Evolutionary conservation across 2,797 vertebrate genomes (phyloP), one percentile per base, ranked within the genome.

Genomic region (Phyllotis vaccarum): DNA sequence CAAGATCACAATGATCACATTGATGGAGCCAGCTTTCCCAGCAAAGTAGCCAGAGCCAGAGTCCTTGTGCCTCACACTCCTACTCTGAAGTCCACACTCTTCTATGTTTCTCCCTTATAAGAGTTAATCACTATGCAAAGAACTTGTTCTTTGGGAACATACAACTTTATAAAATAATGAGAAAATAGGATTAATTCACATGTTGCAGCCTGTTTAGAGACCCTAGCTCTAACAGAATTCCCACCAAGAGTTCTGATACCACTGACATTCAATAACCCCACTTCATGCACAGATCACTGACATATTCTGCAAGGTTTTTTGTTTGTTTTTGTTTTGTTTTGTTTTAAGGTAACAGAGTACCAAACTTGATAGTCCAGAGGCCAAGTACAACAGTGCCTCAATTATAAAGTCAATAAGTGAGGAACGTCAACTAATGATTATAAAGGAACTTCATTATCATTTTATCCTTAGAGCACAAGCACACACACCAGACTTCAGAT

Each of bases 381-480:
- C 34, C 19, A 62, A 90, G 54, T 22, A 43, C 74, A 86, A 81
- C 27, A 76, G 11, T n/a, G 49, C 29, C 22, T 92, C 58, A 86
- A 56, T 70, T 79, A 93, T 46, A 89, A 91, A 82, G 81, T n/a
- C 49, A 89, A 21, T 54, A 91, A 75, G 22, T 52, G 14, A 86
- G 40, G 49, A 6, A 8, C n/a, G 90, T 37, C 74, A 87, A 89
- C 49, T 86, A 81, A 72, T 24, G 64, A n/a, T 81, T 91, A 81
- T 70, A 64, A 75, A 14, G 56, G 19, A 74, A 86, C 21, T 70
- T 74, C 72, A 17, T 70, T 74, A 79, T 27, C 56, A 43, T 62
- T 92, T 79, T 89, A 82, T 64, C 34, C 78, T 79, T 78, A 89
- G 68, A 93, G 74, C 37, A 80, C 52, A 91, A 91, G 79, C 34